Evolutionary conservation across 2,888 invertebrate genomes (phyloP), one percentile per base, ranked within the genome.

Genomic region (Tachina fera): DNA sequence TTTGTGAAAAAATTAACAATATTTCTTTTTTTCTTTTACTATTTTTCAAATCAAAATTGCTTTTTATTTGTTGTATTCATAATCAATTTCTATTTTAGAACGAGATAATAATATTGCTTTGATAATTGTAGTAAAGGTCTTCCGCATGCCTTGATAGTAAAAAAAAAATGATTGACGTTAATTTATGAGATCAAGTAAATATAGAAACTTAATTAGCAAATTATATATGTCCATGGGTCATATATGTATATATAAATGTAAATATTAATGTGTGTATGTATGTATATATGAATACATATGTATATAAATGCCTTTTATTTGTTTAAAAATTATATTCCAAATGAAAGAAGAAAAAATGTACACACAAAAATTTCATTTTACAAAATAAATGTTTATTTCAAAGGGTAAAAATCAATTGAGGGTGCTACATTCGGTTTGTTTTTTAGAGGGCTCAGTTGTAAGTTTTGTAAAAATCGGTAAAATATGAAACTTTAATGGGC

Each of bases 81-180:
- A 67, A 51, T 51, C 49, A 51, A 39, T 51, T 49, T 39, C 4
- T 14, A 67, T 31, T 61, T 43, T 43, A 61, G 43, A 41, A 43
- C 13, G 19, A 70, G 53, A 70, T 70, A 19, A 53, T 43, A 43
- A 53, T 43, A 22, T 13, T 16, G n/a, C 49, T 70, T 56, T 22
- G 8, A 70, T 70, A 70, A n/a, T 56, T 70, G 2, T 19, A 56
- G 19, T 14, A 22, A 43, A 70, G 13, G 31, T 67, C 58, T 58
- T 74, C 49, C 61, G 74, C 74, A 60, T 58, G 16, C 9, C 9
- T n/a, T 67, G 51, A 67, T 49, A 39, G 16, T 6, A 41, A 41
- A 68, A 67, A 39, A 41, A 68, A 68, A 16, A 68, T 70, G 43
- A 70, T 70, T 70, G 70, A 70, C 53, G 14, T 43, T 39, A 19